A percentile compares a stretch with the other conserved stretches of the same genome.
These are phyloP conservation scores for Corbicula japonica DNA, from an alignment of 2,888 invertebrate species.

Conservation along the genomic window DNA sequence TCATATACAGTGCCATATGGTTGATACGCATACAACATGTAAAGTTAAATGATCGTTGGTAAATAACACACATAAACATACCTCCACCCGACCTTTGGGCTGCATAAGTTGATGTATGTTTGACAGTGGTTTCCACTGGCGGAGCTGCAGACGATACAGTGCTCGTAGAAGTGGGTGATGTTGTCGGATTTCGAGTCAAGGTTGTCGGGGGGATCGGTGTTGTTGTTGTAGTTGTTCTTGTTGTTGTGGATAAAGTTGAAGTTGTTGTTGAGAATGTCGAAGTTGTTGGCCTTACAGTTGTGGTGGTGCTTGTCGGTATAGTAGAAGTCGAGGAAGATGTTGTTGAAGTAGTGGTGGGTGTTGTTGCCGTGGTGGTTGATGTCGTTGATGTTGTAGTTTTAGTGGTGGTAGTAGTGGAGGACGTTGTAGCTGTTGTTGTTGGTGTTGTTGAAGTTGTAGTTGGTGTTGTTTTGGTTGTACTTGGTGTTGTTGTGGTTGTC, in stretches of 20 bases:
- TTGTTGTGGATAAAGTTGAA: not conserved
- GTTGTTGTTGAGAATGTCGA: not conserved
- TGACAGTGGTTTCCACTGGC: too few species aligned
- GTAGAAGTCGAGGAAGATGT: not conserved
- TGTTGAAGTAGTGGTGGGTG: not conserved
- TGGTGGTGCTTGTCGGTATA: not conserved
- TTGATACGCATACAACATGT: too few species aligned
- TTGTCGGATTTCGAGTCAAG: not conserved
- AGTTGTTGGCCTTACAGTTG: not conserved
- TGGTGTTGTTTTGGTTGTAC: too few species aligned
- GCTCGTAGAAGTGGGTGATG: not conserved
- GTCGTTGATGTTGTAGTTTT: not conserved
- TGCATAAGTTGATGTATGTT: too few species aligned
- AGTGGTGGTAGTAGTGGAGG: too few species aligned
- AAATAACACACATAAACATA: too few species aligned
- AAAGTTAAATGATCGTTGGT: too few species aligned
- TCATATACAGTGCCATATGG: too few species aligned
- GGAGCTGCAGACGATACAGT: too few species aligned
- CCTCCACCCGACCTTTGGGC: too few species aligned
- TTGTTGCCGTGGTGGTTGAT: not conserved
- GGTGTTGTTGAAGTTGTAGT: constrained; percentile 1
- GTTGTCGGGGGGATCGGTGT: not conserved
- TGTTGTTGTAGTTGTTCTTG: not conserved
- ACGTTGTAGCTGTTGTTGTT: too few species aligned
- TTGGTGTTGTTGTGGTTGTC: too few species aligned